These are phyloP conservation scores for Punctoribates punctum DNA, from an alignment of 2,888 invertebrate species.

Conservation along the genomic window DNA sequence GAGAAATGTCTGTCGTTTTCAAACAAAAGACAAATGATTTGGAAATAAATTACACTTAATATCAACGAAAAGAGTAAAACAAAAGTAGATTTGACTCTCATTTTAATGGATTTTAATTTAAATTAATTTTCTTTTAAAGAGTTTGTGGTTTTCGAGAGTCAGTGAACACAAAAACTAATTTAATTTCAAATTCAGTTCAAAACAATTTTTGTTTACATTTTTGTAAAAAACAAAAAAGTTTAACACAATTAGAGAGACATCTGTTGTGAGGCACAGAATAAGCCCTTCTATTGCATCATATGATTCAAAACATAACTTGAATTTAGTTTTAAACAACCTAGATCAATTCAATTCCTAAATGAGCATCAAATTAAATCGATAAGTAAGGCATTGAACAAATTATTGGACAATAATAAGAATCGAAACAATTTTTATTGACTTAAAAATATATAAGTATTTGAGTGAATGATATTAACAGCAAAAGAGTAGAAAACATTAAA, in stretches of 20 bases:
- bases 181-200: background rate
- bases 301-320: too few relatives aligned
- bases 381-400: too few relatives aligned
- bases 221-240: background rate
- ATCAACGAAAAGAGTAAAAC: background rate
- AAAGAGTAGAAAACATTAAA: too few relatives aligned
- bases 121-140: background rate
- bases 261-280: too few relatives aligned
- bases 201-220: background rate
- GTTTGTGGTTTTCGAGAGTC: background rate
- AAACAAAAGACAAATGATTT: slow-evolving; percentile 68
- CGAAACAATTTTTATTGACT: too few relatives aligned
- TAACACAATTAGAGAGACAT: background rate
- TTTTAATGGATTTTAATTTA: background rate
- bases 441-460: background rate
- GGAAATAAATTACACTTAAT: slow-evolving; percentile 48
- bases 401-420: too few relatives aligned
- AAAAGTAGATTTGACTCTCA: background rate
- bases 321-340: too few relatives aligned
- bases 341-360: too few relatives aligned
- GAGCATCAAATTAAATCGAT: too few relatives aligned
- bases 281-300: too few relatives aligned
- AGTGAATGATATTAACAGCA: too few relatives aligned
- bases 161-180: background rate
- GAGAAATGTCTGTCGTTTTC: slow-evolving; percentile 80